Base-by-base conservation (phyloP, 2,888 invertebrate genomes). In the Monopis laevigella region DNA sequence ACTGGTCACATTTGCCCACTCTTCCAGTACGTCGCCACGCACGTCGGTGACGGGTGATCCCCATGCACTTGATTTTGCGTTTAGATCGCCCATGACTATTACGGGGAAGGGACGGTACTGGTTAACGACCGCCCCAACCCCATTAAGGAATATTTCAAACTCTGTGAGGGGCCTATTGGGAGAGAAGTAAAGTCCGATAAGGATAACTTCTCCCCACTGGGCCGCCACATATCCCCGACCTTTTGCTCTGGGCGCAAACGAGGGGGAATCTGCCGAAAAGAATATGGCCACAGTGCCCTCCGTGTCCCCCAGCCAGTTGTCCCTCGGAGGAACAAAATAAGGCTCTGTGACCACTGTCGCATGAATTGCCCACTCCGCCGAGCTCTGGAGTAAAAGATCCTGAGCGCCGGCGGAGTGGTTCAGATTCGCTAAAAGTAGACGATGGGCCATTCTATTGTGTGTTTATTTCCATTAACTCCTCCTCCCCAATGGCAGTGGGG, bases 121-220 rank as follows among this genome's bases (percentile, higher is more conserved):
- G 12, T 44, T 30, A 1, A 51, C 14, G 4, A 42, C 7, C 1
- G 34, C 16, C 2, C 41, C 42, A 0, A 48, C n/a, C 5, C 24
- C 41, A 1, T 8, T 32, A 0, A 51, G 43, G 5, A 46, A 45
- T 3, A 2, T n/a, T 30, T 51, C 51, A 6, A 50, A 52, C 2
- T 54, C 48, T 1, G 44, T 35, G 3, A 51, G 39, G 3, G 21
- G 26, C 6, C 46, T 36, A 13, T 49, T 52, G 0, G 51, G 52
- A 1, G 50, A 49, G 42, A 50, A 51, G 19, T 52, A 53, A 1
- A 41, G 45, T 0, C 48, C 50, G 0, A 51, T 12, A 1, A 50
- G 5, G 1, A 39, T 26, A 1, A 44, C 14, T 1, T 30, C 42
- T 3, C 41, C 41, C 28, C 16, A 42, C 18, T 32, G 16, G 5